Percentiles rank a stretch among this genome's conserved stretches.
These are phyloP conservation scores for Antheraea mylitta DNA, from an alignment of 1,140 invertebrate genomes.

Conservation along the genomic window DNA sequence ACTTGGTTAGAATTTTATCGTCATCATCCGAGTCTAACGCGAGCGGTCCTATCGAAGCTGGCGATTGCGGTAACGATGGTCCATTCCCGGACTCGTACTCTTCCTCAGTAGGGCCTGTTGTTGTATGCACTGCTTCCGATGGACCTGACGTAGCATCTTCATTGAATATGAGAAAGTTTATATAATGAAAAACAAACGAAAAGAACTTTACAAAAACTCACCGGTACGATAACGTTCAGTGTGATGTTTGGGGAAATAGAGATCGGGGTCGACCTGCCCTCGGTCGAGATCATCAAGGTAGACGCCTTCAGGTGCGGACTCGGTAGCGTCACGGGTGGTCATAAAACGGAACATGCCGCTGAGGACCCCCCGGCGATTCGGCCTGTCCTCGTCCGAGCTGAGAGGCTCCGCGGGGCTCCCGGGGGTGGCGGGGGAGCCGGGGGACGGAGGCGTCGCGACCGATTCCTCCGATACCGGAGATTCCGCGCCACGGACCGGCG, in stretches of 20 bases:
- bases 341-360: slow-evolving; percentile 96
- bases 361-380: slow-evolving; percentile 80
- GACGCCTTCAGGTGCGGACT: slow-evolving; percentile 85
- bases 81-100: slow-evolving; percentile 97
- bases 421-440: slow-evolving; percentile 43
- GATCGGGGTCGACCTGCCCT: slow-evolving; percentile 92
- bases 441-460: slow-evolving; percentile 35
- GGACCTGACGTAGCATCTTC: neutral
- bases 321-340: slow-evolving; percentile 85
- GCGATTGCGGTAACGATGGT: slow-evolving; percentile 95
- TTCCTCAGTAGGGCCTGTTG: slow-evolving; percentile 84
- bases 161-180: neutral
- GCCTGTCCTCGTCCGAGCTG: slow-evolving; percentile 66
- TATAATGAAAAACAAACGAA: too few species aligned
- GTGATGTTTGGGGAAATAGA: slow-evolving; percentile 89
- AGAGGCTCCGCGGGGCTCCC: slow-evolving; percentile 60
- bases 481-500: slow-evolving; percentile 47
- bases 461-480: slow-evolving; percentile 32
- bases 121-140: slow-evolving; percentile 18
- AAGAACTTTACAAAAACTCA: slow-evolving; percentile 19
- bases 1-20: slow-evolving; percentile 84
- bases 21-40: slow-evolving; percentile 91
- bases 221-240: slow-evolving; percentile 56
- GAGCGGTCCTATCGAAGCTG: slow-evolving; percentile 91
- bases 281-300: slow-evolving; percentile 96